Conservation (phyloP, 2,888 invertebrate genomes). For the Liodrosophila aerea region DNA sequence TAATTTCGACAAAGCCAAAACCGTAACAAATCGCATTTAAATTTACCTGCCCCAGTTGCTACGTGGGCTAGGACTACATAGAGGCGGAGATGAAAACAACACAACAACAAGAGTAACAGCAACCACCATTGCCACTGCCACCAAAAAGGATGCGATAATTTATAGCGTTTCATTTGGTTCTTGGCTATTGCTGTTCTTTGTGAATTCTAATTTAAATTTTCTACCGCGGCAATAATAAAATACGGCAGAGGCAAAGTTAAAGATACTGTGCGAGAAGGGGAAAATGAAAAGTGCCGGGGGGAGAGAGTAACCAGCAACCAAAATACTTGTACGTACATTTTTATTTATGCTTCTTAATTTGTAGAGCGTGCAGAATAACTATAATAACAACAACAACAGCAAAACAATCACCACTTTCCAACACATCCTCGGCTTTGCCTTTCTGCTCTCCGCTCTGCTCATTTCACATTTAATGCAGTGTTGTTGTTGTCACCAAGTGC, state of each 20-base stretch:
- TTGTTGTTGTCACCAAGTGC: slow-evolving; percentile 52
- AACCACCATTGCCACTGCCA: slow-evolving; percentile 6
- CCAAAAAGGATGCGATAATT: slow-evolving; percentile 72
- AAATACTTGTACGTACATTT: slow-evolving; percentile 46
- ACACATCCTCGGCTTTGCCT: slow-evolving; percentile 1
- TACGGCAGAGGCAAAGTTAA: slow-evolving; percentile 30
- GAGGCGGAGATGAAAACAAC: slow-evolving; percentile 13
- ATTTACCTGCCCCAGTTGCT: slow-evolving; percentile 71
- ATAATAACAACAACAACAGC: slow-evolving; percentile 30
- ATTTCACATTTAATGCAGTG: slow-evolving; percentile 51
- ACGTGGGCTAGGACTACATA: not conserved
- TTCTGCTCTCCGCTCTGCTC: slow-evolving; percentile 27
- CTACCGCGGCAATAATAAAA: slow-evolving; percentile 74
- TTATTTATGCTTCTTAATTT: slow-evolving; percentile 76
- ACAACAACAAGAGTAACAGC: slow-evolving; percentile 14
- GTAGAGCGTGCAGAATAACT: slow-evolving; percentile 58
- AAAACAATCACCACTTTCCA: slow-evolving; percentile 18
- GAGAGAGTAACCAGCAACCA: slow-evolving; percentile 40
- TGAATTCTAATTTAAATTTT: slow-evolving; percentile 81
- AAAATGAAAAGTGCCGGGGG: not conserved
- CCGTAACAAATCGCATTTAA: slow-evolving; percentile 80
- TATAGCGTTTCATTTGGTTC: slow-evolving; percentile 71
- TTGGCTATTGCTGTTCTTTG: slow-evolving; percentile 11
- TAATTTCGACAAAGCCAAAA: slow-evolving; percentile 70
- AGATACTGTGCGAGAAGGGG: slow-evolving; percentile 1